Conservation (phyloP, 1,140 invertebrate species). For the Bombus difficillimus region DNA sequence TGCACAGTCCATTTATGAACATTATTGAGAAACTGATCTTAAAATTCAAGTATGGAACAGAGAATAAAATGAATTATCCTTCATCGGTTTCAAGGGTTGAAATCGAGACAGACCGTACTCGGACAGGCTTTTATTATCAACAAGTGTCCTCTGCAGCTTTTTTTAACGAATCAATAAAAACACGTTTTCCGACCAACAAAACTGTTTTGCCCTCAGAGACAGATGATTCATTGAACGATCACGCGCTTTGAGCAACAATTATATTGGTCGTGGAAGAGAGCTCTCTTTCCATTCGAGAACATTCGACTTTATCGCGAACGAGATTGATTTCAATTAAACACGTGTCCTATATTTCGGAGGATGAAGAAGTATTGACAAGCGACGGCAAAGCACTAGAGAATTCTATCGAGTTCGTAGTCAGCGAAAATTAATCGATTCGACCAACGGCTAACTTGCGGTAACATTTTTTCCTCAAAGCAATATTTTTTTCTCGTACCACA, state of each 20-base stretch:
- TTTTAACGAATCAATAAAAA: neutral
- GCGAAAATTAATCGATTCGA: conserved; percentile 33
- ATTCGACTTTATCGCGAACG: neutral
- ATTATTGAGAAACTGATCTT: too few species aligned
- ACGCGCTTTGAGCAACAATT: neutral
- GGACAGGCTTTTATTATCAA: neutral
- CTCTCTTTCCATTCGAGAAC: neutral
- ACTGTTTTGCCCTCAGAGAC: neutral
- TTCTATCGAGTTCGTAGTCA: conserved; percentile 13
- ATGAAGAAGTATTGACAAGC: conserved; percentile 10
- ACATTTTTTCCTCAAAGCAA: neutral
- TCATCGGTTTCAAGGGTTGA: neutral
- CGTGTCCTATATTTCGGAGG: conserved; percentile 24
- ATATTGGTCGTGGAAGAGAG: neutral
- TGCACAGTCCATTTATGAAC: neutral
- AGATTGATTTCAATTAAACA: conserved; percentile 46
- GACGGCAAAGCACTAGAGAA: neutral
- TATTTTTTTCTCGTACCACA: neutral
- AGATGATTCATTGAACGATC: neutral
- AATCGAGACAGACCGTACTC: neutral
- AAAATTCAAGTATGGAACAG: neutral
- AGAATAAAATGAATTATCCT: neutral
- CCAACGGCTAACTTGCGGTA: too few species aligned
- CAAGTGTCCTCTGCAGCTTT: neutral
- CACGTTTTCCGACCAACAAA: neutral